A percentile compares a stretch with the other conserved stretches of the same genome.
These are phyloP conservation scores for Hoplias malabaricus DNA, from an alignment of 2,113 vertebrate species.

Conservation along the genomic window DNA sequence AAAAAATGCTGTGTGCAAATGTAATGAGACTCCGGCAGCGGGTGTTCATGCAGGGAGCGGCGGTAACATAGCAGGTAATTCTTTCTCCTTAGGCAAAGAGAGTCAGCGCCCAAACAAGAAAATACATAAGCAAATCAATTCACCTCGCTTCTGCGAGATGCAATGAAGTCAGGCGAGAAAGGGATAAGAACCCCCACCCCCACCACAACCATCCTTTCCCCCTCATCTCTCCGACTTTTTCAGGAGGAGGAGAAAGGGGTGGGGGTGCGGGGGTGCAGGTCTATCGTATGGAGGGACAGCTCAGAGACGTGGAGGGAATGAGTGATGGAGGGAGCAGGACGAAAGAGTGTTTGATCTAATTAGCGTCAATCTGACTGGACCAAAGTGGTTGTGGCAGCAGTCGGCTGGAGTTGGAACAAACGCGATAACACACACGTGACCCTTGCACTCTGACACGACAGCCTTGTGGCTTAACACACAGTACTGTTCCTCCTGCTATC, in stretches of 20 bases:
- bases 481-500: neutral
- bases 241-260: conserved; percentile 6
- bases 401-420: conserved; percentile 46
- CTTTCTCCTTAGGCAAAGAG: conserved; percentile 51
- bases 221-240: too few relatives aligned
- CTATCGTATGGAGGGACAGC: neutral
- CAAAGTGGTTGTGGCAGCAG: conserved; percentile 52
- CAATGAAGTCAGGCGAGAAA: conserved; percentile 31
- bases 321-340: conserved; percentile 6
- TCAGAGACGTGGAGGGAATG: conserved; percentile 35
- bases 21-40: conserved; percentile 51
- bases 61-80: conserved; percentile 49
- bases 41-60: conserved; percentile 37
- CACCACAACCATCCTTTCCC: neutral
- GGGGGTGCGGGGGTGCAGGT: neutral
- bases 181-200: conserved; percentile 7
- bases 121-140: conserved; percentile 63
- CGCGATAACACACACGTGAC: conserved; percentile 47
- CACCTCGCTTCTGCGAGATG: conserved; percentile 30
- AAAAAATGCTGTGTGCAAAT: conserved; percentile 53
- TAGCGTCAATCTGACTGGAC: conserved; percentile 46
- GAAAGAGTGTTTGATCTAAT: conserved; percentile 51
- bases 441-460: neutral
- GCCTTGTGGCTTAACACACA: neutral
- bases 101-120: conserved; percentile 49